A percentile compares a stretch with the other conserved stretches of the same genome.
phyloP scores from a whole-genome alignment of 2,797 vertebrate species.

The Petrocephalus schoutedeni region DNA sequence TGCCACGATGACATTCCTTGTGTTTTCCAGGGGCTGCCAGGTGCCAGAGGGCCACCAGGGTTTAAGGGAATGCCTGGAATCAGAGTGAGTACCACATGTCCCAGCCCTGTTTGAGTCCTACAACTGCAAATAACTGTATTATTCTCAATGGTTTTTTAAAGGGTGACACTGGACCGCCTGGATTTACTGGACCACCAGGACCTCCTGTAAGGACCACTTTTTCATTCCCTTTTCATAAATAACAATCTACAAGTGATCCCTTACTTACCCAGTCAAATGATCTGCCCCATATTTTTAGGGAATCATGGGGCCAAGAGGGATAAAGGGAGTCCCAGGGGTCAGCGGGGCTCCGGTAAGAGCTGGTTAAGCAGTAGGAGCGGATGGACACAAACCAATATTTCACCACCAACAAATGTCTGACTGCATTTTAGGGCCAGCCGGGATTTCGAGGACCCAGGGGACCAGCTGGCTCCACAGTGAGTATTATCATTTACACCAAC shows the following conservation, averaged over 20 bases:
- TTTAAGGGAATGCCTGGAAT: conserved; percentile 53
- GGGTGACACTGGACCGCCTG: conserved; percentile 54
- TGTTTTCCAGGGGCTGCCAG: conserved; percentile 54
- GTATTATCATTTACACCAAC: background rate
- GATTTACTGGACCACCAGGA: conserved; percentile 59
- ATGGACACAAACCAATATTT: background rate
- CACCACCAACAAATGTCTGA: background rate
- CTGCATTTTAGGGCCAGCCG: conserved; percentile 55
- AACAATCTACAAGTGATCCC: background rate
- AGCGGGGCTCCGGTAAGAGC: conserved; percentile 63
- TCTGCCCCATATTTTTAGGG: conserved; percentile 47
- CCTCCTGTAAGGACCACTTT: conserved; percentile 45
- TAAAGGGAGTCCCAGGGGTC: conserved; percentile 58
- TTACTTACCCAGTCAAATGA: background rate
- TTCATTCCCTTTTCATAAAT: background rate
- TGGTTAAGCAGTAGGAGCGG: background rate
- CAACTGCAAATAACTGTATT: background rate
- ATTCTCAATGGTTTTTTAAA: conserved; percentile 32
- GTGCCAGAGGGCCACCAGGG: conserved; percentile 59
- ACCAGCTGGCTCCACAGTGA: conserved; percentile 53
- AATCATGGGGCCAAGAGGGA: conserved; percentile 50
- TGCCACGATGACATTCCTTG: background rate
- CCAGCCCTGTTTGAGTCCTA: background rate
- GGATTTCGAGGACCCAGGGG: conserved; percentile 55
- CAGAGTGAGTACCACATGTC: conserved; percentile 45